A percentile compares a stretch with the other conserved stretches of the same genome.
Conservation (phyloP, 1,140 invertebrate genomes). For the Sycophaga agraensis region DNA sequence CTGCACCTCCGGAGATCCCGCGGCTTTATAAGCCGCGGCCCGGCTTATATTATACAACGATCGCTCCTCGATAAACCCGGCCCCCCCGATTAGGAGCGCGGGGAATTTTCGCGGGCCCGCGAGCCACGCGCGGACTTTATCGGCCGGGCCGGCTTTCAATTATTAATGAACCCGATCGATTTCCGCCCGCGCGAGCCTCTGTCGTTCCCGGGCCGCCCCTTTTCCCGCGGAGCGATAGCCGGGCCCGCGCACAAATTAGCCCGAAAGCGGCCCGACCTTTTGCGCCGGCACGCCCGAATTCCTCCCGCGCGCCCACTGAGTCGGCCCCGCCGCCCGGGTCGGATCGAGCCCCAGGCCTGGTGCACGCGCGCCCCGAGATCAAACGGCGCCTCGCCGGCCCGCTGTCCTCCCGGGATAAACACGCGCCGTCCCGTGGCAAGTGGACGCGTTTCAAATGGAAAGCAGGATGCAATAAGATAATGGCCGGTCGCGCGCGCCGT, state of each 20-base stretch:
- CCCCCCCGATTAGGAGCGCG: neutral
- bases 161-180: conserved; percentile 21
- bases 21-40: neutral
- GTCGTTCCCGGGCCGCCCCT: neutral
- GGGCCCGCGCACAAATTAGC: too few relatives aligned
- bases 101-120: neutral
- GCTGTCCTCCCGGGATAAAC: conserved; percentile 30
- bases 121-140: conserved; percentile 10
- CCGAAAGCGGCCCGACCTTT: too few relatives aligned
- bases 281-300: neutral
- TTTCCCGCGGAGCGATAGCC: too few relatives aligned
- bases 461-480: conserved; percentile 38
- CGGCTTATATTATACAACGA: conserved; percentile 3
- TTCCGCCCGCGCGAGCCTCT: neutral
- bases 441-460: conserved; percentile 36
- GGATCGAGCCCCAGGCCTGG: too few relatives aligned
- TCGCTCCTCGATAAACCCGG: conserved; percentile 12
- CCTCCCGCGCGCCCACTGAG: neutral
- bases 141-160: neutral
- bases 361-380: conserved; percentile 7
- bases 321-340: too few relatives aligned
- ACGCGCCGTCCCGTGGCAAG: conserved; percentile 3
- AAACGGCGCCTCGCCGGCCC: neutral
- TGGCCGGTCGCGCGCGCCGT: conserved; percentile 2
- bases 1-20: neutral